Evolutionary conservation across 2,113 vertebrate genomes (phyloP), one percentile per base, ranked within the genome.

Genomic region (Charina bottae): DNA sequence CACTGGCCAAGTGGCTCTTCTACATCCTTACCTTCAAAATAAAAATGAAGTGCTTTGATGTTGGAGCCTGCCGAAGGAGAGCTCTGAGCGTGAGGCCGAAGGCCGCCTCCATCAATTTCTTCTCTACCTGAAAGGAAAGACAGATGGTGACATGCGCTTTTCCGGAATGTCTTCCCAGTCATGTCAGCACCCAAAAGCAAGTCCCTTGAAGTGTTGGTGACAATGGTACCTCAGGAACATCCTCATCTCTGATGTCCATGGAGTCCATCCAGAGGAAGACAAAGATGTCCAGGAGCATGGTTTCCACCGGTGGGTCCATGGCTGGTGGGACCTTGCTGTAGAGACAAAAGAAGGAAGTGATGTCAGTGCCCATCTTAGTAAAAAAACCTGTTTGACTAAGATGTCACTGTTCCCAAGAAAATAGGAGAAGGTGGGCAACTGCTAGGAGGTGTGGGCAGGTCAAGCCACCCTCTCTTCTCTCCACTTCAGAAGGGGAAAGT

Each of bases 241-340:
- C 15, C 13, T 15, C 11, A 1, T 15, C 0, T 12, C n/a, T 6
- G 6, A 1, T 68, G 15, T 17, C 2, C 64, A 33, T 17, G 12
- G 64, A 68, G 64, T 12, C n/a, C 64, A 33, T 2, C 12, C 62
- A 68, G 26, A 68, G 13, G 28, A 5, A 13, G 1, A 26, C 12
- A 6, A 0, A 68, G n/a, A n/a, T n/a, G n/a, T n/a, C n/a, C n/a
- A n/a, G n/a, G n/a, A 33, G 12, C 1, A 0, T 28, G 0, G 64
- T 15, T 5, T 33, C 64, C 13, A 68, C 12, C 3, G 5, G 1
- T 17, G n/a, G 64, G 4, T 72, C 64, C n/a, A 17, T 72, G 12
- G 28, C 64, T 72, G 28, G 28, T 1, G 62, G 3, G 28, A 64
- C 62, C 10, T 64, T 28, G 24, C 26, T 62, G 60, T 0, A 55